Evolutionary conservation across 2,888 invertebrate genomes (phyloP), one percentile per base, ranked within the genome.

Genomic region (Dicranocentrus wangi): DNA sequence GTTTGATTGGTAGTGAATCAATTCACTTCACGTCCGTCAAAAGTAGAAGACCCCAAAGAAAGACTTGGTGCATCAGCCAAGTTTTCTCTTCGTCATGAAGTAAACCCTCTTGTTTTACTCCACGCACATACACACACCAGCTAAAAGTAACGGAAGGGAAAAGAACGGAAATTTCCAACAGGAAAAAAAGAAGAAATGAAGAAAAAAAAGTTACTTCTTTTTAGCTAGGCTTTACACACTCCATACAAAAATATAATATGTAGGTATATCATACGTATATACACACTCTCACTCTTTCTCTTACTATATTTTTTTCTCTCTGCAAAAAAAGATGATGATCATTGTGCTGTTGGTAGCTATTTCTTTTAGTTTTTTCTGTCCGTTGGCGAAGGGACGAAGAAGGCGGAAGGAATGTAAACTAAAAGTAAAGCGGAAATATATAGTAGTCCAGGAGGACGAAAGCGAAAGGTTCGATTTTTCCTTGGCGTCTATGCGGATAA

Each of bases 21-120:
- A 85, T 84, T 85, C 85, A 81, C 81, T 85, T 83, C 85, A 85
- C 85, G 84, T 84, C 82, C 83, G 83, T 83, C 84, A 84, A 82
- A 77, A 73, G 55, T 51, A 70, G 19, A 60, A 60, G 60, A 60
- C 60, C 28, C 28, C 39, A 25, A 60, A 61, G 32, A 61, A 32
- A 61, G 61, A 27, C 28, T 13, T 65, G 65, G 42, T 65, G 42
- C 51, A 28, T 15, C 19, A 71, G 51, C 51, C 73, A 61, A 73
- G 17, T 73, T 60, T 58, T 51, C 32, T 25, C 19, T 23, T 43
- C 28, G 23, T 28, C 32, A 32, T 32, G 60, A 7, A 53, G 32
- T 61, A 72, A 55, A 65, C 32, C n/a, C 63, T 19, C 61, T 61
- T 72, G 51, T 72, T 72, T 65, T 53, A 70, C 42, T 10, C 42